A percentile compares a stretch with the other conserved stretches of the same genome.
Conservation (phyloP, 2,888 invertebrate species). For the Leucophenga maculata region DNA sequence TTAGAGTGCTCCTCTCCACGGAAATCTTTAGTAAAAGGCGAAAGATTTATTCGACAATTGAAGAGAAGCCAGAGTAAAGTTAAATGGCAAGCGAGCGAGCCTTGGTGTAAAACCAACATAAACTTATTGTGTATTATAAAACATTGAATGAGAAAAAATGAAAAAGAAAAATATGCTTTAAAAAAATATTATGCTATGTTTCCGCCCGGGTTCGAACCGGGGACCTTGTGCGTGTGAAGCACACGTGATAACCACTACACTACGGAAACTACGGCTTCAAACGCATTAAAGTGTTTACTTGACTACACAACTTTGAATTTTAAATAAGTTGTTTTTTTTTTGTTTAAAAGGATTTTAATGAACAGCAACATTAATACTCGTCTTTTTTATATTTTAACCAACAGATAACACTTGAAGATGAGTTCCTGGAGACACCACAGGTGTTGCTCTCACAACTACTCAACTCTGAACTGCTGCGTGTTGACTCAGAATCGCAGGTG, state of each 20-base stretch:
- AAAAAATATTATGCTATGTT: slow-evolving; percentile 9
- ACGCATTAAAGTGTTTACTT: too few relatives aligned
- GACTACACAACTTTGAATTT: too few relatives aligned
- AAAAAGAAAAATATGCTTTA: not conserved
- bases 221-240: slow-evolving; percentile 34
- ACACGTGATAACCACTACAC: slow-evolving; percentile 32
- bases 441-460: slow-evolving; percentile 84
- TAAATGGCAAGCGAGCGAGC: too few relatives aligned
- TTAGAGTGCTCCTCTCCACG: slow-evolving; percentile 82
- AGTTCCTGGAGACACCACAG: slow-evolving; percentile 87
- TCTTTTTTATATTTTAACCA: not conserved
- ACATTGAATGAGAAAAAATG: not conserved
- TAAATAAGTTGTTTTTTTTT: too few relatives aligned
- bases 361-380: not conserved
- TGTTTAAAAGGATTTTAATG: too few relatives aligned
- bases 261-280: slow-evolving; percentile 7
- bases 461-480: slow-evolving; percentile 87
- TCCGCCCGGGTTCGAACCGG: slow-evolving; percentile 34
- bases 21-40: slow-evolving; percentile 87
- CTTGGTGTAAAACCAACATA: too few relatives aligned
- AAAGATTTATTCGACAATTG: slow-evolving; percentile 81
- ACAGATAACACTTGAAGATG: slow-evolving; percentile 80
- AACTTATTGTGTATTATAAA: not conserved
- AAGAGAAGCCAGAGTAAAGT: slow-evolving; percentile 77
- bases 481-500: slow-evolving; percentile 92